A percentile compares a stretch with the other conserved stretches of the same genome.
Evolutionary conservation across 2,888 invertebrate species (phyloP).

Genomic region (Dasypolia templi): DNA sequence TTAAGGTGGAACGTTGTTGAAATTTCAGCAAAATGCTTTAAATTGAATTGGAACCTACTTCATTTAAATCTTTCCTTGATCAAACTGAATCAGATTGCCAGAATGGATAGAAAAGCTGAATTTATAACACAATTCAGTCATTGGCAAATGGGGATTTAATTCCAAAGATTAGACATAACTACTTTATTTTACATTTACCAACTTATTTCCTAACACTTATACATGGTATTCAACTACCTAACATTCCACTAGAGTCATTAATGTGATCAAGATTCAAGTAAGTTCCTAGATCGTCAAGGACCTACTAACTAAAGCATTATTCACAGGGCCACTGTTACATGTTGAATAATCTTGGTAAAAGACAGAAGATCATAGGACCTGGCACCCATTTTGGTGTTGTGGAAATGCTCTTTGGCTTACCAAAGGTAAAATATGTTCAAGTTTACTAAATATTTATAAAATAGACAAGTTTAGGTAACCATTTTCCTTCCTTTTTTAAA

Average conservation of each 20-base stretch:
- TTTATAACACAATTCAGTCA: not conserved
- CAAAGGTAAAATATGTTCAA: conserved; percentile 77
- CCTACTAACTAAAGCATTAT: not conserved
- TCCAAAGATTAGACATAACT: not conserved
- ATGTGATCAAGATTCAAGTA: conserved; percentile 12
- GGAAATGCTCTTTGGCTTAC: conserved; percentile 88
- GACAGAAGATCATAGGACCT: conserved; percentile 77
- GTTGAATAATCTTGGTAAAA: conserved; percentile 77
- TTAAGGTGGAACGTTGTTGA: not conserved
- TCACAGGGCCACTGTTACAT: conserved; percentile 85
- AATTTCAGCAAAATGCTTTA: not conserved
- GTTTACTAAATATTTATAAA: not conserved
- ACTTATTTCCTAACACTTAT: not conserved
- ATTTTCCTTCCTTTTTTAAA: conserved; percentile 1
- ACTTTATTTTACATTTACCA: not conserved
- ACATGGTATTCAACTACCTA: not conserved
- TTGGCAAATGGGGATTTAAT: not conserved
- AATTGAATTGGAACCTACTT: not conserved
- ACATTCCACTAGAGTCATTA: conserved; percentile 8
- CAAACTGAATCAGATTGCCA: too few relatives aligned
- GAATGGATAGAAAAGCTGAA: too few relatives aligned
- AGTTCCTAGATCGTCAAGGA: conserved; percentile 14
- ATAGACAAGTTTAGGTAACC: not conserved
- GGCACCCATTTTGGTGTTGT: conserved; percentile 83
- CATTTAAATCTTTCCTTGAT: not conserved